phyloP scores from a whole-genome alignment of 2,113 vertebrate species.

The cattle (Bos taurus) region ARS-UCD2.0 NC_037347.1:49794001-49794500 shows the following conservation, averaged over 20 bases:
- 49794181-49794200: neutral
- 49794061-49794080: rapidly evolving
- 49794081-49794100: neutral
- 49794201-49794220: neutral
- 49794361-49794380: neutral
- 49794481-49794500: neutral
- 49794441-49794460: neutral
- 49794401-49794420: neutral
- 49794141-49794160: neutral
- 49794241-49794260: neutral
- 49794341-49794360: neutral
- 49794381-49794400: neutral
- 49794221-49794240: neutral
- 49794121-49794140: neutral
- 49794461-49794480: neutral
- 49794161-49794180: neutral
- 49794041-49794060: neutral
- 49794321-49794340: neutral
- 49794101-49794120: neutral
- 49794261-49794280: neutral
- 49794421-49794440: neutral
- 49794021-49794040: neutral
- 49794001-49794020: neutral
- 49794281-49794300: neutral
- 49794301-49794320: neutral